Percentiles rank a stretch among this genome's conserved stretches.
These are phyloP conservation scores for Takifugu bimaculatus DNA, from an alignment of 2,113 vertebrate genomes.

Conservation along the genomic window DNA sequence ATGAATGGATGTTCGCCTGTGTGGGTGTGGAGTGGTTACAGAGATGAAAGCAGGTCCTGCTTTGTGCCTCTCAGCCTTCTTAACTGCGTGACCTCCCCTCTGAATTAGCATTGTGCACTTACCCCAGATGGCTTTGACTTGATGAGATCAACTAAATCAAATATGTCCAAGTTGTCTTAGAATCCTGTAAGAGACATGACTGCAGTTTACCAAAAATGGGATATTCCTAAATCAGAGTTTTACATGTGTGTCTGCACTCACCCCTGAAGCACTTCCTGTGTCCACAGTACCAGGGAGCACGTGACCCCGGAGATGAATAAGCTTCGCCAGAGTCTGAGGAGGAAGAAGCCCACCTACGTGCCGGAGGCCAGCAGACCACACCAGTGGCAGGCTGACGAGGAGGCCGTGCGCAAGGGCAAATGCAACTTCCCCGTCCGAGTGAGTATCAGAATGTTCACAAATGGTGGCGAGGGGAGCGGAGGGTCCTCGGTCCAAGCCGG, in stretches of 20 bases:
- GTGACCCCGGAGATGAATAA: conserved; percentile 91
- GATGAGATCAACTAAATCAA: conserved; percentile 38
- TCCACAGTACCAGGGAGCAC: conserved; percentile 71
- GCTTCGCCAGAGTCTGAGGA: conserved; percentile 88
- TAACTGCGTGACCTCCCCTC: neutral
- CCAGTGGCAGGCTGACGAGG: conserved; percentile 91
- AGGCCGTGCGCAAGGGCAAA: conserved; percentile 86
- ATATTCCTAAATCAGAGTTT: conserved; percentile 17
- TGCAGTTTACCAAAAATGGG: neutral
- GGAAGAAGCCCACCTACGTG: conserved; percentile 87
- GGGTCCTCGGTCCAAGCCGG: too few relatives aligned
- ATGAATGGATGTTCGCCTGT: conserved; percentile 17
- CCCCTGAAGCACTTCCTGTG: neutral
- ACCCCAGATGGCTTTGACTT: conserved; percentile 26
- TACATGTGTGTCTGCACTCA: neutral
- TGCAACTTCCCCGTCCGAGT: conserved; percentile 89
- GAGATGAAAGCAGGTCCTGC: neutral
- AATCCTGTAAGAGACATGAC: conserved; percentile 8
- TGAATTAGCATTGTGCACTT: neutral
- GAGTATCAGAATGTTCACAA: conserved; percentile 33
- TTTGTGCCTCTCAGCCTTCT: neutral
- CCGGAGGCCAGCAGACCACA: conserved; percentile 89
- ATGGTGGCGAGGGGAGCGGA: too few relatives aligned
- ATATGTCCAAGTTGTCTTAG: conserved; percentile 19
- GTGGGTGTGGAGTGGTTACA: conserved; percentile 8